A percentile compares a stretch with the other conserved stretches of the same genome.
phyloP scores from a whole-genome alignment of 2,888 invertebrate genomes.

The Sericinus montela region DNA sequence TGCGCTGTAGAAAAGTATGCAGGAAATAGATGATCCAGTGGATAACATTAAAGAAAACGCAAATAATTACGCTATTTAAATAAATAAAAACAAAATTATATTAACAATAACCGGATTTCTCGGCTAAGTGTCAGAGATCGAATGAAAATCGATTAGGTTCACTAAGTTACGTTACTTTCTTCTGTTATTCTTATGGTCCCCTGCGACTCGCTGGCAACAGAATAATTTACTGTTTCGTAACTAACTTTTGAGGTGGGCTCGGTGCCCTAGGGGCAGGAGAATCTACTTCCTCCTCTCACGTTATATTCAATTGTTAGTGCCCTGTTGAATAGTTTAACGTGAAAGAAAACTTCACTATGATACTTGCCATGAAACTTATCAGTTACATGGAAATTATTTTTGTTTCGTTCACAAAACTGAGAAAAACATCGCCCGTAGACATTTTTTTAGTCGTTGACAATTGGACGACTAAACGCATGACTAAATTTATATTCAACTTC shows the following conservation, averaged over 20 bases:
- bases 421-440: too few relatives aligned
- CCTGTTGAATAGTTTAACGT: slow-evolving; percentile 28
- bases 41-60: too few relatives aligned
- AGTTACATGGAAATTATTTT: too few relatives aligned
- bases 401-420: too few relatives aligned
- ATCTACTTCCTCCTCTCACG: slow-evolving; percentile 43
- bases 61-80: too few relatives aligned
- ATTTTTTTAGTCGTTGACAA: too few relatives aligned
- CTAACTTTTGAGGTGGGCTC: slow-evolving; percentile 60
- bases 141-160: slow-evolving; percentile 43
- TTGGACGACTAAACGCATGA: too few relatives aligned
- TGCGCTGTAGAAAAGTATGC: too few relatives aligned
- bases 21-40: too few relatives aligned
- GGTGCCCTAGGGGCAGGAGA: slow-evolving; percentile 35
- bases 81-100: too few relatives aligned
- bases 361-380: not conserved
- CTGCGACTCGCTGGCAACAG: slow-evolving; percentile 36
- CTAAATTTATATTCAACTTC: too few relatives aligned
- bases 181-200: slow-evolving; percentile 57
- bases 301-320: slow-evolving; percentile 38
- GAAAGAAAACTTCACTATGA: not conserved
- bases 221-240: slow-evolving; percentile 66
- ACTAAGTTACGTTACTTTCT: slow-evolving; percentile 33
- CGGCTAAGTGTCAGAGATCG: slow-evolving; percentile 19
- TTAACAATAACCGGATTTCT: too few relatives aligned